Evolutionary conservation across 2,113 vertebrate genomes (phyloP), one percentile per base, ranked within the genome.

Genomic region (Datnioides undecimradiatus): DNA sequence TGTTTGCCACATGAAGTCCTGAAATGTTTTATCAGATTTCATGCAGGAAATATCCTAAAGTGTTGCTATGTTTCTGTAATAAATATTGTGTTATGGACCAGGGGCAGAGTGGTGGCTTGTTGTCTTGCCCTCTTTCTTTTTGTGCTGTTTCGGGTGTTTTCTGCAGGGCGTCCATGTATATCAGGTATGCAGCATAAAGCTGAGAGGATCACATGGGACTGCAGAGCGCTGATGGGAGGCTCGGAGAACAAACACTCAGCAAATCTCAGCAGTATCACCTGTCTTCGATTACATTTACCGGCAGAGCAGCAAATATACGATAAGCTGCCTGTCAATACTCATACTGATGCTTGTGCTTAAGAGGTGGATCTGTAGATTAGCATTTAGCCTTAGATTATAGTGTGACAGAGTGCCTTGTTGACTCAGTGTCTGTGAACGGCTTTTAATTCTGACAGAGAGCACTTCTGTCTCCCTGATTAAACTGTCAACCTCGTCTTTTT

Each of bases 401-500:
- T 16, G 52, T 40, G 43, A 43, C 36, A 49, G 21, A 34, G 45
- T 51, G 73, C 43, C 43, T 38, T 8, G 25, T 31, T 12, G 31
- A 17, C 51, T 58, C 13, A 6, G 6, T 34, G 43, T 41, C 76
- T 43, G 40, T 46, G 31, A 69, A 45, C 38, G 33, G 45, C 34
- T 79, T 79, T 71, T 70, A 45, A 64, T 69, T 59, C 52, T 71
- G 76, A 38, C 43, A 70, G 62, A 46, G 5, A 74, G 72, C 79
- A 33, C 14, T 17, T 64, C 49, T 69, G 58, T 65, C 58, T 64
- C 65, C 36, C 46, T 51, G 36, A 68, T 52, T 68, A 57, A 69
- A 76, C 67, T 65, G 76, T 87, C 43, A 51, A 27, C 64, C 62
- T 80, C 62, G 69, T 83, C 67, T 48, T 43, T 87, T 83, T 76